phyloP scores from a whole-genome alignment of 2,113 vertebrate species.

The Axis porcinus region DNA sequence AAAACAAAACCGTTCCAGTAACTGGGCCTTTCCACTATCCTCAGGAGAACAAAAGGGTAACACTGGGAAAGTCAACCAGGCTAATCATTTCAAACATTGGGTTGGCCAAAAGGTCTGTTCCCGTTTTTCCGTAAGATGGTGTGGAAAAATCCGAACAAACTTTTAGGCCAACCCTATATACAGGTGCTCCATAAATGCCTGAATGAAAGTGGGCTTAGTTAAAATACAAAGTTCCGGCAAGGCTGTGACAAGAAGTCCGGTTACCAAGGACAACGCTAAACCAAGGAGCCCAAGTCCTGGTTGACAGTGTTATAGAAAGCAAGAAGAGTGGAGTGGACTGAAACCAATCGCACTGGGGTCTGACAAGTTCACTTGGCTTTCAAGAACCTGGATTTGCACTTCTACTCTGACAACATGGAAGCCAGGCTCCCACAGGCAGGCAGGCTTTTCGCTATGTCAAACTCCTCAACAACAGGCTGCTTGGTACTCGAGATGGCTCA shows the following conservation, averaged over 20 bases:
- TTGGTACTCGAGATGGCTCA: background rate
- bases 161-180: background rate
- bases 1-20: slow-evolving; percentile 77
- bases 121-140: background rate
- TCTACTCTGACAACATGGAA: background rate
- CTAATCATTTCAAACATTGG: background rate
- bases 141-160: background rate
- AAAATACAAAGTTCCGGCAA: background rate
- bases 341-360: background rate
- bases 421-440: background rate
- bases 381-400: background rate
- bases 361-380: background rate
- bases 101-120: background rate
- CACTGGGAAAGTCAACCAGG: background rate
- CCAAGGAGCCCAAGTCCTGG: background rate
- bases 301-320: background rate
- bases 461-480: background rate
- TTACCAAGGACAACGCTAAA: background rate
- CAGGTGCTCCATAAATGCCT: background rate
- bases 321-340: background rate
- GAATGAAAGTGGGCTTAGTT: background rate
- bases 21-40: slow-evolving; percentile 27
- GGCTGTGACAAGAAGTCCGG: background rate
- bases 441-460: background rate
- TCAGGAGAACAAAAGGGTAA: background rate